Evolutionary conservation across 2,888 invertebrate species (phyloP).

Genomic region (Neoitamus cyanurus): DNA sequence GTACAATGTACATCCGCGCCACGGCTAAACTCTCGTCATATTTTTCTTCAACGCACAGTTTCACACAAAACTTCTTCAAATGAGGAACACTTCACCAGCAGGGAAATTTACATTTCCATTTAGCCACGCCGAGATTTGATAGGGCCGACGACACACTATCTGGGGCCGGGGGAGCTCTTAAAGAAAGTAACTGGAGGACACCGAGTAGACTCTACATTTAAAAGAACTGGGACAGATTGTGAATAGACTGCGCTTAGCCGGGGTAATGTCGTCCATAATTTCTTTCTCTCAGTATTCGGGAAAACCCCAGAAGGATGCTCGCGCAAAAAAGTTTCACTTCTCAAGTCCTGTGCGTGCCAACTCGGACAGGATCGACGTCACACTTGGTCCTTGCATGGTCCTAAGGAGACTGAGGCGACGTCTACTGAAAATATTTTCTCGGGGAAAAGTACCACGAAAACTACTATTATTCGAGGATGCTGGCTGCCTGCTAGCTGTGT

Average conservation of each 20-base stretch:
- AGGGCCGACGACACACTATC: not conserved
- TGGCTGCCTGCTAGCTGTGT: slow-evolving; percentile 32
- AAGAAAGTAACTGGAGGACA: not conserved
- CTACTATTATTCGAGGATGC: slow-evolving; percentile 46
- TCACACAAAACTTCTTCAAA: slow-evolving; percentile 1
- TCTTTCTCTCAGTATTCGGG: not conserved
- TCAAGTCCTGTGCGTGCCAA: not conserved
- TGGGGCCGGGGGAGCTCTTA: slow-evolving; percentile 21
- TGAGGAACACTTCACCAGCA: not conserved
- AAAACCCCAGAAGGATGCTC: not conserved
- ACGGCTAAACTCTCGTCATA: slow-evolving; percentile 8
- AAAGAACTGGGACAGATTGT: not conserved
- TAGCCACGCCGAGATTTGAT: slow-evolving; percentile 12
- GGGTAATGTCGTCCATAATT: not conserved
- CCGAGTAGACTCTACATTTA: not conserved
- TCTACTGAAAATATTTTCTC: slow-evolving; percentile 45
- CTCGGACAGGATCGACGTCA: slow-evolving; percentile 17
- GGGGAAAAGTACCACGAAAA: slow-evolving; percentile 46
- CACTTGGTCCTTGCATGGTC: slow-evolving; percentile 48
- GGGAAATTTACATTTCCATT: slow-evolving; percentile 5
- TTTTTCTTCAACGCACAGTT: not conserved
- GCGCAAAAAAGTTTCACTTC: not conserved
- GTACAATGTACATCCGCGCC: not conserved
- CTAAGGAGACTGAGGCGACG: slow-evolving; percentile 46
- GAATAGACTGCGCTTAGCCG: not conserved